Conservation (phyloP, 2,797 vertebrate species). For the Brotula barbata region DNA sequence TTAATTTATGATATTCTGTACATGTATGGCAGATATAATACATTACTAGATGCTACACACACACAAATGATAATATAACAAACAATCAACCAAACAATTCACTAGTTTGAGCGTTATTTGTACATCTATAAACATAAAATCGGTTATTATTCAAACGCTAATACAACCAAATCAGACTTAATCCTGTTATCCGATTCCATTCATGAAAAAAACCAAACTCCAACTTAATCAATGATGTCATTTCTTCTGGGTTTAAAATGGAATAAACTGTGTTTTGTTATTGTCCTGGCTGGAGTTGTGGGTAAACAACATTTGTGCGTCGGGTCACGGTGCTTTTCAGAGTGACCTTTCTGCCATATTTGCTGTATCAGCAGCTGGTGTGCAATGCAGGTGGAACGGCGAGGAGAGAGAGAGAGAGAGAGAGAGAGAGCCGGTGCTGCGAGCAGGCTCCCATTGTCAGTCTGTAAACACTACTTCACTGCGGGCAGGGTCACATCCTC, state of each 20-base stretch:
- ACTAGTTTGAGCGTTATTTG: too few species aligned
- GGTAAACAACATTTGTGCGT: slow-evolving; percentile 70
- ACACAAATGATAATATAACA: too few species aligned
- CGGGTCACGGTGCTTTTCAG: slow-evolving; percentile 34
- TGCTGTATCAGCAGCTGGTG: slow-evolving; percentile 53
- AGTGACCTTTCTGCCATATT: slow-evolving; percentile 56
- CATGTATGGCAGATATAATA: too few species aligned
- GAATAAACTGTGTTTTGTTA: slow-evolving; percentile 28
- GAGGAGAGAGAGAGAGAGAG: slow-evolving; percentile 17
- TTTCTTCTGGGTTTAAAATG: slow-evolving; percentile 35
- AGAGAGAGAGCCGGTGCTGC: slow-evolving; percentile 15
- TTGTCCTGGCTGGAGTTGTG: slow-evolving; percentile 43
- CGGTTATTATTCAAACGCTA: too few species aligned
- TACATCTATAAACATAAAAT: too few species aligned
- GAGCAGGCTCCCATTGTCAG: slow-evolving; percentile 28
- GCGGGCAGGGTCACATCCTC: slow-evolving; percentile 39
- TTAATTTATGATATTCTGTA: too few species aligned
- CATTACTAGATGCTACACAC: too few species aligned
- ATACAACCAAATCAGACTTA: too few species aligned
- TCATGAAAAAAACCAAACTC: slow-evolving; percentile 3
- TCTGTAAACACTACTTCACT: slow-evolving; percentile 42
- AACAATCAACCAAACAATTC: too few species aligned
- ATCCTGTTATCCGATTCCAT: too few species aligned
- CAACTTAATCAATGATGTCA: slow-evolving; percentile 20
- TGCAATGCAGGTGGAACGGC: slow-evolving; percentile 21